A percentile compares a stretch with the other conserved stretches of the same genome.
These are phyloP conservation scores for Synanceia verrucosa DNA, from an alignment of 2,797 vertebrate genomes.

Conservation along the genomic window DNA sequence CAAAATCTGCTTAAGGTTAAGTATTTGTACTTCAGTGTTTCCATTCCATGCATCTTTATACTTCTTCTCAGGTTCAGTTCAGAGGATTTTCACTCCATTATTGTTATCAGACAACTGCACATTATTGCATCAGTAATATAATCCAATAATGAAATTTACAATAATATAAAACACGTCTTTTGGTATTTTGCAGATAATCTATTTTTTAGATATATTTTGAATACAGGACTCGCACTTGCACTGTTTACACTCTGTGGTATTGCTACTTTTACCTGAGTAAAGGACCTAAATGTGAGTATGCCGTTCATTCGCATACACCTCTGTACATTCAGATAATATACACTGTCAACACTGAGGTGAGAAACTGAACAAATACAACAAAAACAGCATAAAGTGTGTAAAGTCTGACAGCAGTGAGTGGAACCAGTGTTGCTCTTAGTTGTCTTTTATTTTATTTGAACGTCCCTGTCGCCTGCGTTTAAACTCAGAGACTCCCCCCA, in stretches of 20 bases:
- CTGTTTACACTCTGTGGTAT: background rate
- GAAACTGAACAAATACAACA: background rate
- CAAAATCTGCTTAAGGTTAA: background rate
- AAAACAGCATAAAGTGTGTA: background rate
- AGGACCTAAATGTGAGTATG: background rate
- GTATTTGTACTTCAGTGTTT: background rate
- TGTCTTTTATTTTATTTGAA: conserved; percentile 34
- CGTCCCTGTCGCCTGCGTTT: background rate
- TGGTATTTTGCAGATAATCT: too few species aligned
- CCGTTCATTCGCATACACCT: background rate
- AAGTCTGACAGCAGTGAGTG: conserved; percentile 1
- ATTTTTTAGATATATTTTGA: background rate
- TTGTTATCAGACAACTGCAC: background rate
- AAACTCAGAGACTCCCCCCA: conserved; percentile 5
- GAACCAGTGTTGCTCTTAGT: conserved; percentile 8
- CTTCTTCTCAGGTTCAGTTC: background rate
- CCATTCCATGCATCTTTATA: background rate
- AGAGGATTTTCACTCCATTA: too few species aligned
- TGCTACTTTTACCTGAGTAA: background rate
- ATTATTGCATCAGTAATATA: background rate
- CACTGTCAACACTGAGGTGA: background rate
- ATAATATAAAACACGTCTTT: background rate
- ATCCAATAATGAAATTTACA: too few species aligned
- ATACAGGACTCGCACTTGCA: background rate
- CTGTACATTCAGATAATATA: background rate